Conservation (phyloP, 1,140 invertebrate species). For the Drosophila pachea region DNA sequence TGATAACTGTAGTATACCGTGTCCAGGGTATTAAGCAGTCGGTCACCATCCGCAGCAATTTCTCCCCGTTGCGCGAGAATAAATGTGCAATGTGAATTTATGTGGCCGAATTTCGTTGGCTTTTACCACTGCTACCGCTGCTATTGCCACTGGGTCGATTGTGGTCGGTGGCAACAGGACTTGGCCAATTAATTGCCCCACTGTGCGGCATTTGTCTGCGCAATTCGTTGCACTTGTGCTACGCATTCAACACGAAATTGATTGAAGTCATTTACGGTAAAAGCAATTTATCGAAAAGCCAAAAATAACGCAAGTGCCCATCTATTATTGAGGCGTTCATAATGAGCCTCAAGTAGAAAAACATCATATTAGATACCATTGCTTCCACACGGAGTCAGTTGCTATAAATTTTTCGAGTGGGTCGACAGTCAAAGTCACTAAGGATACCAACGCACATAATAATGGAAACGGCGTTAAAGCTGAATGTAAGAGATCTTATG, state of each 20-base stretch:
- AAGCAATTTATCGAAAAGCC: slow-evolving; percentile 28
- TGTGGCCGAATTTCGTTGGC: slow-evolving; percentile 17
- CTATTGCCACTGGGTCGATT: not conserved
- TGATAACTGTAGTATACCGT: no score
- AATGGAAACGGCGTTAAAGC: slow-evolving; percentile 51
- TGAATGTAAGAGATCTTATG: slow-evolving; percentile 58
- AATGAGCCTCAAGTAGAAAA: not conserved
- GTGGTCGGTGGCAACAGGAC: slow-evolving; percentile 7
- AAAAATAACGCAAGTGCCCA: slow-evolving; percentile 13
- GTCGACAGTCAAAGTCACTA: slow-evolving; percentile 30
- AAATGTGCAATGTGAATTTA: slow-evolving; percentile 33
- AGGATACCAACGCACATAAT: slow-evolving; percentile 20
- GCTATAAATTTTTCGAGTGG: slow-evolving; percentile 44
- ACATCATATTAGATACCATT: slow-evolving; percentile 16
- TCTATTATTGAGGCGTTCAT: slow-evolving; percentile 23
- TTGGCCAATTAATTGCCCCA: slow-evolving; percentile 31
- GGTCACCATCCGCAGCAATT: not conserved
- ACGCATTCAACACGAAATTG: slow-evolving; percentile 6
- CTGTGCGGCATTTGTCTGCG: slow-evolving; percentile 34
- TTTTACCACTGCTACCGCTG: not conserved
- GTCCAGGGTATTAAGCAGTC: not conserved
- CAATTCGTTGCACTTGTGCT: slow-evolving; percentile 28
- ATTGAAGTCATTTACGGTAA: slow-evolving; percentile 20
- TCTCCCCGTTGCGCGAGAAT: slow-evolving; percentile 3
- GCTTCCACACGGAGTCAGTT: slow-evolving; percentile 29